Evolutionary conservation across 1,140 invertebrate genomes (phyloP), one percentile per base, ranked within the genome.

Genomic region (Cecropterus lyciades): DNA sequence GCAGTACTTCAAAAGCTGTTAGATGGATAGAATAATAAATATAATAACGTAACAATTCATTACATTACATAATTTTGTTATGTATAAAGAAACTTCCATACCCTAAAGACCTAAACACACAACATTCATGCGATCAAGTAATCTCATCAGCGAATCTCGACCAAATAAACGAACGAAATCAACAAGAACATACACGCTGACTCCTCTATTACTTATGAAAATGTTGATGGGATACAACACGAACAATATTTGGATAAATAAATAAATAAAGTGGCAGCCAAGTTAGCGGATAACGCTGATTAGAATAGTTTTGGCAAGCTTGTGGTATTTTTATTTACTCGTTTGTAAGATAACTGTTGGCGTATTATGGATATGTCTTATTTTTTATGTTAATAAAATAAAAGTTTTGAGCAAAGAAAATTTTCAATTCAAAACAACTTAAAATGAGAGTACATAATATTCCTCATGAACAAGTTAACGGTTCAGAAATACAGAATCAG

Each of bases 231-330:
- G 16, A 42, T 55, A 48, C 46, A 43, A 45, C 46, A 62, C 20
- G 46, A 45, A n/a, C 13, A 45, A 6, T 45, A 45, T 45, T 59
- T 42, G 6, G 20, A 65, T 65, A 65, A 60, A 65, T 17, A 59
- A 53, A 42, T 37, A 45, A 45, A 14, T 16, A 15, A 42, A 45
- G 42, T 16, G 15, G 15, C 15, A 45, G 11, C 8, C 42, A 45
- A 45, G 42, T 45, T 53, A 17, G 10, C 10, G 37, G 56, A 65
- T 69, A 55, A 69, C 45, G 14, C 63, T 69, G 55, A 69, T 69
- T 69, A 45, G 15, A 15, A 45, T 45, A 45, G 13, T 45, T 45
- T 14, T 45, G 15, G 42, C 15, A 45, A 45, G 42, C 15, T 45
- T 45, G 42, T 15, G 9, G 42, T 15, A 37, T 37, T 37, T 37